These are phyloP conservation scores for Eupithecia inturbata DNA, from an alignment of 2,888 invertebrate genomes.

Conservation along the genomic window DNA sequence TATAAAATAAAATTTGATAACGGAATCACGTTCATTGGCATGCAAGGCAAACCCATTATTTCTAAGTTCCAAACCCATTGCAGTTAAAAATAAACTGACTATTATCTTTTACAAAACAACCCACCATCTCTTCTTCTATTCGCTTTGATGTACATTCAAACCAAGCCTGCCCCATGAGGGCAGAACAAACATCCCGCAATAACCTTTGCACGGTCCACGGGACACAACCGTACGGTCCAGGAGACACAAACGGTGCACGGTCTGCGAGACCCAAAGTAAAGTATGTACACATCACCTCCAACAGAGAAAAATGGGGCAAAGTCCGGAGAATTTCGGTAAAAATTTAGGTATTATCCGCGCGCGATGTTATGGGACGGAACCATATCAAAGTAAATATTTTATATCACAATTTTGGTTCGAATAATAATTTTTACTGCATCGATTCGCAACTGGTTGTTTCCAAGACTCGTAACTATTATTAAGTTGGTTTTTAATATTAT, in stretches of 20 bases:
- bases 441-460: too few species aligned
- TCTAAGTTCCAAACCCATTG: too few species aligned
- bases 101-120: neutral
- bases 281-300: constrained; percentile 27
- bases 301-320: neutral
- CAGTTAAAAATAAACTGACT: neutral
- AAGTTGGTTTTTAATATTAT: too few species aligned
- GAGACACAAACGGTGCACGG: constrained; percentile 3
- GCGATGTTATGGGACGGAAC: neutral
- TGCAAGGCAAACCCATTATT: too few species aligned
- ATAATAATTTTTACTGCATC: too few species aligned
- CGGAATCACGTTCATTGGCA: too few species aligned
- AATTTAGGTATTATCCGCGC: neutral
- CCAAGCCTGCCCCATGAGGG: constrained; percentile 24
- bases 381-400: neutral
- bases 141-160: constrained; percentile 13
- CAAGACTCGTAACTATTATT: too few species aligned
- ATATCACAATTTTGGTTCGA: too few species aligned
- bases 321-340: neutral
- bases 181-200: constrained; percentile 28
- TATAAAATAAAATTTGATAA: too few species aligned
- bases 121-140: neutral
- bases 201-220: constrained; percentile 23
- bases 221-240: constrained; percentile 11
- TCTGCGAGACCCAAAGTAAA: constrained; percentile 15